Conservation (phyloP, 2,888 invertebrate species). For the Schizaphis graminum region DNA sequence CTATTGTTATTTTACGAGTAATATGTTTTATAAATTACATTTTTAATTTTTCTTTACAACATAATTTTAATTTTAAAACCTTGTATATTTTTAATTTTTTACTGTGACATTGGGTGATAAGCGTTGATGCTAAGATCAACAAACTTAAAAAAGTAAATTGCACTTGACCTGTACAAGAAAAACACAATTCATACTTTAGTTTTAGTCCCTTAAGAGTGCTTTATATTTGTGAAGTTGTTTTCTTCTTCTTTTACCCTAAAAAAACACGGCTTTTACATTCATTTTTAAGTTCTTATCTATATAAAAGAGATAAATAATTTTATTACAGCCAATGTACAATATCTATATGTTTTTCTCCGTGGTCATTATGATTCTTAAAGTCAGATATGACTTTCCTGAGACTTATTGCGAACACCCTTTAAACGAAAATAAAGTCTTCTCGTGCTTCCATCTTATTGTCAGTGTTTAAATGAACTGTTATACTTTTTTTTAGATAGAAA, state of each 20-base stretch:
- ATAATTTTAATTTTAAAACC: not conserved
- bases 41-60: not conserved
- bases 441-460: not conserved
- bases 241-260: not conserved
- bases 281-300: constrained; percentile 46
- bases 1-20: not conserved
- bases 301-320: constrained; percentile 54
- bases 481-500: not conserved
- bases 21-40: not conserved
- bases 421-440: not conserved
- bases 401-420: not conserved
- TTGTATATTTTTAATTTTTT: not conserved
- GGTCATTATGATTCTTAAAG: constrained; percentile 25
- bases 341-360: not conserved
- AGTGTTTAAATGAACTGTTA: constrained; percentile 12
- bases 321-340: not conserved
- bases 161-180: not conserved
- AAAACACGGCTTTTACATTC: constrained; percentile 15
- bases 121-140: not conserved
- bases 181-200: not conserved
- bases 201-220: not conserved
- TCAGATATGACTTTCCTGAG: constrained; percentile 27
- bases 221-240: not conserved
- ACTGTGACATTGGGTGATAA: not conserved
- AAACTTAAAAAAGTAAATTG: not conserved